Percentiles rank a stretch among this genome's conserved stretches.
Evolutionary conservation across 2,888 invertebrate genomes (phyloP).

Genomic region (Noctua pronuba): DNA sequence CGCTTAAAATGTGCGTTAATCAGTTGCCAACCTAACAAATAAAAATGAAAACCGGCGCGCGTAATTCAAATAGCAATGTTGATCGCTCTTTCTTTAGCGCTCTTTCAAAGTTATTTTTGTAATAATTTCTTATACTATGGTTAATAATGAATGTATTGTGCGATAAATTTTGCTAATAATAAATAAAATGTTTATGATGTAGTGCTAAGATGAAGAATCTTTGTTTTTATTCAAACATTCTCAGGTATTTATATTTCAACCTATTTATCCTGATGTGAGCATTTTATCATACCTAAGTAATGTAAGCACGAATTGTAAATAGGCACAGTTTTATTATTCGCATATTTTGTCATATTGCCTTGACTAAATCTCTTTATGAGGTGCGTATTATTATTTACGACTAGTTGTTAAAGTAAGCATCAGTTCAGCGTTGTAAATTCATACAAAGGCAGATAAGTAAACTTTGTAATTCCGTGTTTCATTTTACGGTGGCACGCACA

Average conservation of each 20-base stretch:
- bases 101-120: neutral
- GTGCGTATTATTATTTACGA: conserved; percentile 53
- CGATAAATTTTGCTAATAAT: neutral
- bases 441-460: conserved; percentile 58
- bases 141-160: neutral
- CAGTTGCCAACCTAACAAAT: conserved; percentile 23
- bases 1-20: neutral
- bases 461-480: conserved; percentile 45
- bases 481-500: conserved; percentile 62
- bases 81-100: neutral
- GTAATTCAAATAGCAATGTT: conserved; percentile 9
- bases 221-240: neutral
- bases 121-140: neutral
- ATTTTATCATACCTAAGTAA: conserved; percentile 9
- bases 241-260: neutral
- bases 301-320: neutral
- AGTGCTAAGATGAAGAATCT: neutral
- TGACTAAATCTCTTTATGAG: conserved; percentile 58
- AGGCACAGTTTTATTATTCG: conserved; percentile 4
- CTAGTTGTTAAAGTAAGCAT: conserved; percentile 48
- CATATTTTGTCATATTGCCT: conserved; percentile 19
- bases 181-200: neutral
- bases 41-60: conserved; percentile 7
- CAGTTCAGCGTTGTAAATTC: conserved; percentile 51
- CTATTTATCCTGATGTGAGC: too few relatives aligned